Conservation (phyloP, 1,140 invertebrate species). For the Hyles vespertilio region DNA sequence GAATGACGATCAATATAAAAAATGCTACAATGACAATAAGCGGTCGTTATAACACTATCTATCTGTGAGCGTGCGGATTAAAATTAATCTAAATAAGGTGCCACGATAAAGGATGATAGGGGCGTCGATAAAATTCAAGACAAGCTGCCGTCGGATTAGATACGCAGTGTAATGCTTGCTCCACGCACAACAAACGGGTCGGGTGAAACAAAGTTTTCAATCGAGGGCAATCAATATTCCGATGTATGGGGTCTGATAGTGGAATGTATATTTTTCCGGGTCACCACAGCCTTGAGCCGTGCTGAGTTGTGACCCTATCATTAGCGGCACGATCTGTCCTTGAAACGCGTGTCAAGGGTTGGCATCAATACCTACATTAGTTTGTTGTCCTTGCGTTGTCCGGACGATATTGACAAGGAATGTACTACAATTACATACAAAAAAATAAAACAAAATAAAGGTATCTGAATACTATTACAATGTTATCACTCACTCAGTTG, state of each 20-base stretch:
- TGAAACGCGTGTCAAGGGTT: conserved; percentile 26
- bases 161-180: background rate
- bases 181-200: background rate
- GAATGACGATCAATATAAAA: too few relatives aligned
- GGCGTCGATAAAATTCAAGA: background rate
- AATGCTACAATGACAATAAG: too few relatives aligned
- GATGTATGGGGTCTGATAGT: conserved; percentile 30
- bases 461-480: too few relatives aligned
- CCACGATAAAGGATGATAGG: conserved; percentile 4
- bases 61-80: conserved; percentile 6
- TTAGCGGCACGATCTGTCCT: conserved; percentile 31
- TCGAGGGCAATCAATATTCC: conserved; percentile 35
- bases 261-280: conserved; percentile 25
- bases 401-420: conserved; percentile 7
- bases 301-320: conserved; percentile 26
- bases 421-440: background rate
- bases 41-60: background rate
- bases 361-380: conserved; percentile 15
- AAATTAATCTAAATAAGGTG: conserved; percentile 5
- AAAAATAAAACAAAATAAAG: too few relatives aligned
- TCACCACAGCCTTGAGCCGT: conserved; percentile 5
- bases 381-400: conserved; percentile 4
- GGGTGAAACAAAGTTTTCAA: conserved; percentile 18
- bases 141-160: conserved; percentile 1
- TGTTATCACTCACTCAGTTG: too few relatives aligned